Evolutionary conservation across 2,797 vertebrate genomes (phyloP).

Genomic region (Micropoecilia bifurca): DNA sequence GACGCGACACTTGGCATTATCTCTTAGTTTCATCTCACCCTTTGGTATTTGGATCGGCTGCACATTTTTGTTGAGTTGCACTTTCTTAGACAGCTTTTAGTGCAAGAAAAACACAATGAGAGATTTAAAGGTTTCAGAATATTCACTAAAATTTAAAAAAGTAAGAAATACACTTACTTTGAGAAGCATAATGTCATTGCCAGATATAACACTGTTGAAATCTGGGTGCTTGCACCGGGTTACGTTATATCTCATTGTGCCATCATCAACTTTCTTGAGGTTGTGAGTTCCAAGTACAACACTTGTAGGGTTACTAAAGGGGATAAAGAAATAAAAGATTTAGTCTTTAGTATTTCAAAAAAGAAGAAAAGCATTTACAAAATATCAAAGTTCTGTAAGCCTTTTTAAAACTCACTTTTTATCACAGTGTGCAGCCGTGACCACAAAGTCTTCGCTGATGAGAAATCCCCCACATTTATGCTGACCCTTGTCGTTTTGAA

Average conservation of each 20-base stretch:
- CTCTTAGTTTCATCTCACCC: background rate
- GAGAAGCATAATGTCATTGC: conserved; percentile 73
- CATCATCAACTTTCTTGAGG: conserved; percentile 18
- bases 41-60: conserved; percentile 17
- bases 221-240: conserved; percentile 28
- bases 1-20: conserved; percentile 19
- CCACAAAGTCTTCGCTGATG: conserved; percentile 66
- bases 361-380: background rate
- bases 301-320: background rate
- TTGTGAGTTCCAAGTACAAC: conserved; percentile 64
- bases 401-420: conserved; percentile 5
- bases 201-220: accelerated
- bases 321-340: background rate
- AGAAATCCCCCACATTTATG: conserved; percentile 76
- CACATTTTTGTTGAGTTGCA: conserved; percentile 2
- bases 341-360: background rate
- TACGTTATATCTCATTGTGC: conserved; percentile 27
- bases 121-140: background rate
- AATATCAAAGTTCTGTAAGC: background rate
- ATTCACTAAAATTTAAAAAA: background rate
- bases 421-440: conserved; percentile 78
- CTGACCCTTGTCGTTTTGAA: conserved; percentile 41
- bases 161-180: conserved; percentile 52
- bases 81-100: conserved; percentile 48
- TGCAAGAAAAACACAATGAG: background rate